Evolutionary conservation across 2,113 vertebrate genomes (phyloP).

Genomic region (Cephalopterus ornatus): DNA sequence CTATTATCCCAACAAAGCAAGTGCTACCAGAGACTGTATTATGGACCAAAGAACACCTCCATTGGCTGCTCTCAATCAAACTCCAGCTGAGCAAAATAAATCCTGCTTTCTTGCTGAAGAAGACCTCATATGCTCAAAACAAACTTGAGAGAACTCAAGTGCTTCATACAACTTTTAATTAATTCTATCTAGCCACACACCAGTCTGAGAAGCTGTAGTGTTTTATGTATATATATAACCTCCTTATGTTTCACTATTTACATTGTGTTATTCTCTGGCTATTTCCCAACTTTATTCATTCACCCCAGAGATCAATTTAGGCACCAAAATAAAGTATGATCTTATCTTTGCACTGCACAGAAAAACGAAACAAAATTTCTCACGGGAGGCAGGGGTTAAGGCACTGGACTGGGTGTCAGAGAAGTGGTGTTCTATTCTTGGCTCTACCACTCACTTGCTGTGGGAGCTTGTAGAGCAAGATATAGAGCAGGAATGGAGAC

Average conservation of each 20-base stretch:
- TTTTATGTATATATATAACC: not conserved
- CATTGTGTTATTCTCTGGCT: slow-evolving; percentile 38
- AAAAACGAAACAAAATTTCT: slow-evolving; percentile 35
- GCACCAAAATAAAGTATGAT: slow-evolving; percentile 59
- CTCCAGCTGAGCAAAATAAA: not conserved
- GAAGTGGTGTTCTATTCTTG: slow-evolving; percentile 67
- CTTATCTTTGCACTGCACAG: slow-evolving; percentile 33
- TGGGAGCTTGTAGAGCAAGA: slow-evolving; percentile 63
- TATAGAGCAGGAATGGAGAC: slow-evolving; percentile 58
- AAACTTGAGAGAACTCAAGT: not conserved
- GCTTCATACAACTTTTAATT: not conserved
- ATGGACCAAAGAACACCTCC: not conserved
- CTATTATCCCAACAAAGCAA: not conserved
- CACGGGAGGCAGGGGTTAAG: slow-evolving; percentile 64
- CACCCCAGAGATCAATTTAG: slow-evolving; percentile 55
- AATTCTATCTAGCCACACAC: not conserved
- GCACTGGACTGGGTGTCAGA: slow-evolving; percentile 47
- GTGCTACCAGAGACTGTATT: not conserved
- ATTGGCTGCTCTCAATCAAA: not conserved
- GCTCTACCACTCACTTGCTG: slow-evolving; percentile 58
- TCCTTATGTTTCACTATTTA: slow-evolving; percentile 33
- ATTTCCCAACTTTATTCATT: slow-evolving; percentile 29
- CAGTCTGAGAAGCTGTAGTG: not conserved
- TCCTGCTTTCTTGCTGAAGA: not conserved
- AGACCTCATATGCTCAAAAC: not conserved